Evolutionary conservation across 1,140 invertebrate species (phyloP).

Genomic region (Tenebrio molitor): DNA sequence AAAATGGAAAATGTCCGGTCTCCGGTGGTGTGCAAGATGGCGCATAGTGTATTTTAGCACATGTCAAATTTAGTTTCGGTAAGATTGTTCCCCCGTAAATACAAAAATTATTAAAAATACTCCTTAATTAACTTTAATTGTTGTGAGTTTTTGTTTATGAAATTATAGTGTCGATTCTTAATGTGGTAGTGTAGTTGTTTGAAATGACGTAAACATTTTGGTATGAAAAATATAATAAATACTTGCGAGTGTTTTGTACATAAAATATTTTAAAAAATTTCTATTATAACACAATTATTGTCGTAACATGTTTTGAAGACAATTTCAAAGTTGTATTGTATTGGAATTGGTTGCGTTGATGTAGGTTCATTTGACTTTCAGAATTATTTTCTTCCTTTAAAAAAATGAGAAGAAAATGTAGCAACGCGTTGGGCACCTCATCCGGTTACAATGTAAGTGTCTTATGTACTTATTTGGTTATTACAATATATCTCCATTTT

Average conservation of each 20-base stretch:
- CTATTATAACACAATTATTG: conserved; percentile 17
- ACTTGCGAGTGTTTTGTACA: conserved; percentile 33
- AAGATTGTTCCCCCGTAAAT: conserved; percentile 48
- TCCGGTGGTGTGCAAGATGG: conserved; percentile 56
- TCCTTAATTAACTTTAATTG: conserved; percentile 3
- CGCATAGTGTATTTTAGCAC: conserved; percentile 58
- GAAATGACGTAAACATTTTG: conserved; percentile 55
- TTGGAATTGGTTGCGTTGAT: not conserved
- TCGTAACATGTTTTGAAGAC: not conserved
- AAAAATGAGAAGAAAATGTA: conserved; percentile 52
- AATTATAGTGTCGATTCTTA: not conserved
- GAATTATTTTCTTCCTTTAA: conserved; percentile 28
- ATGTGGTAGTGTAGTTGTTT: not conserved
- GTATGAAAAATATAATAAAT: conserved; percentile 13
- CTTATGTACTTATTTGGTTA: conserved; percentile 40
- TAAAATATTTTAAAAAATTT: no score
- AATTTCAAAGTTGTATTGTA: not conserved
- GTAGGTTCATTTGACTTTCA: not conserved
- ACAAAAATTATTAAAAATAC: conserved; percentile 27
- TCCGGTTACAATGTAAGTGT: conserved; percentile 27
- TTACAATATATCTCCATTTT: conserved; percentile 45
- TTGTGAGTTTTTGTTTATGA: conserved; percentile 9
- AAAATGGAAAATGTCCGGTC: no score
- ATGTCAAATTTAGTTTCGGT: conserved; percentile 59
- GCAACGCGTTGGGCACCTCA: conserved; percentile 13